Evolutionary conservation across 2,113 vertebrate genomes (phyloP).

Genomic region (Rhinoptilus africanus): DNA sequence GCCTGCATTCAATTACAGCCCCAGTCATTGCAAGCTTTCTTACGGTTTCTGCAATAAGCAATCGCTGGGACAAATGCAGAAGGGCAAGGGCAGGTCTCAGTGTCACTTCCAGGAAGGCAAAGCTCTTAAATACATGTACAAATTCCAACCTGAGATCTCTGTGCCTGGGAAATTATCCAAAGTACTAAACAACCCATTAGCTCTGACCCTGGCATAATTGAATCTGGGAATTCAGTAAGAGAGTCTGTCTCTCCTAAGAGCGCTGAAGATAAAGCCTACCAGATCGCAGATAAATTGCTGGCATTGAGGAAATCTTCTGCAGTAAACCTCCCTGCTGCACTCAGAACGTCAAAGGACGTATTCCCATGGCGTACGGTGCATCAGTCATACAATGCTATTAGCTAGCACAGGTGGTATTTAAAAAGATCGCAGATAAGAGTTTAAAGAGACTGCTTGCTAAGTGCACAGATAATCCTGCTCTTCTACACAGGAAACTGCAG

Average conservation of each 20-base stretch:
- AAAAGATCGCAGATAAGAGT: conserved; percentile 44
- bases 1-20: background rate
- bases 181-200: conserved; percentile 33
- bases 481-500: background rate
- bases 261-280: background rate
- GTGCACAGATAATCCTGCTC: conserved; percentile 32
- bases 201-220: conserved; percentile 55
- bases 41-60: background rate
- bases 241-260: background rate
- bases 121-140: conserved; percentile 4
- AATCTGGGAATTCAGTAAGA: conserved; percentile 38
- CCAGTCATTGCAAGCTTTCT: background rate
- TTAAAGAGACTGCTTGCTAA: conserved; percentile 14
- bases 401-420: conserved; percentile 6
- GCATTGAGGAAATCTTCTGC: conserved; percentile 31
- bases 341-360: conserved; percentile 39
- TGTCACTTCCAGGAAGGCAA: conserved; percentile 31
- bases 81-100: background rate
- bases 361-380: conserved; percentile 15
- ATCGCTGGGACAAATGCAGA: background rate
- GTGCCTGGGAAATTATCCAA: background rate
- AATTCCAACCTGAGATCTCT: conserved; percentile 19
- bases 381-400: background rate
- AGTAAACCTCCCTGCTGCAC: conserved; percentile 25
- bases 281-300: conserved; percentile 33